Conservation (phyloP, 2,797 vertebrate genomes). For the Sebastes miniatus region DNA sequence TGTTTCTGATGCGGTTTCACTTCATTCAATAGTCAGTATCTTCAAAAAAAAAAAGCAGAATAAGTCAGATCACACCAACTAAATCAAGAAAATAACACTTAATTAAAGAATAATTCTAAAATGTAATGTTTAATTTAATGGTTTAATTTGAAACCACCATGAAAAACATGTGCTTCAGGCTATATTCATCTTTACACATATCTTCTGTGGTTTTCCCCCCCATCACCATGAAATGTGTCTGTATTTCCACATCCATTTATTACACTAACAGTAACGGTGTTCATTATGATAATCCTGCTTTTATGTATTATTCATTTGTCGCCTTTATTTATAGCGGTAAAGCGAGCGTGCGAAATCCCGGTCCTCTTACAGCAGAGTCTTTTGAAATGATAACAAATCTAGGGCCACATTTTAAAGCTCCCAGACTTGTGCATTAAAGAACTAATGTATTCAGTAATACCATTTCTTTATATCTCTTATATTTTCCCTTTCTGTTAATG, state of each 20-base stretch:
- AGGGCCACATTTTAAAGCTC: background rate
- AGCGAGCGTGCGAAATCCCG: background rate
- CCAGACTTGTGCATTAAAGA: background rate
- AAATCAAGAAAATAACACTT: background rate
- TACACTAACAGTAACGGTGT: background rate
- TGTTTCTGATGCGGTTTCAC: background rate
- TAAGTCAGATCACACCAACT: background rate
- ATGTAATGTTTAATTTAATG: background rate
- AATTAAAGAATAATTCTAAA: background rate
- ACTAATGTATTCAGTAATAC: background rate
- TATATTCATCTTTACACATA: background rate
- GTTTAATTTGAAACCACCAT: background rate
- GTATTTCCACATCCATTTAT: background rate
- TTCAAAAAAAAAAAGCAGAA: background rate
- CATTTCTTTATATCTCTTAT: background rate
- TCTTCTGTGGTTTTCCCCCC: background rate
- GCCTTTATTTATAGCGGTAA: conserved; percentile 29
- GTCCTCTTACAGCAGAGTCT: background rate
- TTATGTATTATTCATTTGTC: conserved; percentile 45
- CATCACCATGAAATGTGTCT: background rate
- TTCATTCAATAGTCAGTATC: background rate
- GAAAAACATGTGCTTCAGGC: background rate
- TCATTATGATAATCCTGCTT: conserved; percentile 38
- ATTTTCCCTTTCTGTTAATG: background rate
- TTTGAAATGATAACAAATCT: conserved; percentile 26